These are phyloP conservation scores for Heliconius hortense DNA, from an alignment of 2,888 invertebrate genomes.

Conservation along the genomic window DNA sequence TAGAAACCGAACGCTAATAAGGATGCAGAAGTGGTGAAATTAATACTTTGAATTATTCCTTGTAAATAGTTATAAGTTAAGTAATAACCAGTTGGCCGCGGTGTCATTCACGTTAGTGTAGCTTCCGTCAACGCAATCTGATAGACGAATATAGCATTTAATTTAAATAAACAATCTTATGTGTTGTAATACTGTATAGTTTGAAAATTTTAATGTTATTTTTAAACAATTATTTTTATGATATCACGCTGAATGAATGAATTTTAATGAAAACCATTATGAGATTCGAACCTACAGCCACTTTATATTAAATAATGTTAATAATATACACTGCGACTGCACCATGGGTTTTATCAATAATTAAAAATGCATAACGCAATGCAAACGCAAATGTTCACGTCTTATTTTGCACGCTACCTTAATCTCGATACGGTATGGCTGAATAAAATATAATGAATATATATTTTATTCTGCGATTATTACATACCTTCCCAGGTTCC, in stretches of 20 bases:
- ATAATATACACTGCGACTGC: background rate
- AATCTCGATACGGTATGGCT: background rate
- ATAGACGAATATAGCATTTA: conserved; percentile 22
- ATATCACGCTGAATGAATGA: background rate
- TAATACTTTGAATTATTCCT: conserved; percentile 25
- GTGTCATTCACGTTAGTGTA: conserved; percentile 14
- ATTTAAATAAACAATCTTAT: conserved; percentile 15
- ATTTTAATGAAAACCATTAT: background rate
- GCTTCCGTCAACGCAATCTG: conserved; percentile 36
- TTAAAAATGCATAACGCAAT: conserved; percentile 19
- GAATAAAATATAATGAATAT: background rate
- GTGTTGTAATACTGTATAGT: background rate
- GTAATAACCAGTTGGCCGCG: conserved; percentile 32
- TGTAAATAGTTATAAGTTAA: conserved; percentile 22
- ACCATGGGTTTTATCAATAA: background rate
- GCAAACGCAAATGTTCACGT: background rate
- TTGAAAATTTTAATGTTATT: background rate
- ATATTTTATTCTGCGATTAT: background rate
- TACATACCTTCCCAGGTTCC: background rate
- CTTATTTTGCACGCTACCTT: conserved; percentile 6
- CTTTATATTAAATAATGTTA: background rate
- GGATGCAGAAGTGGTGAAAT: conserved; percentile 12
- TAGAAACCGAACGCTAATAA: conserved; percentile 14
- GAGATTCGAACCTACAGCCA: background rate
- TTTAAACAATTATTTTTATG: background rate